These are phyloP conservation scores for Carcina quercana DNA, from an alignment of 2,888 invertebrate species.

Conservation along the genomic window DNA sequence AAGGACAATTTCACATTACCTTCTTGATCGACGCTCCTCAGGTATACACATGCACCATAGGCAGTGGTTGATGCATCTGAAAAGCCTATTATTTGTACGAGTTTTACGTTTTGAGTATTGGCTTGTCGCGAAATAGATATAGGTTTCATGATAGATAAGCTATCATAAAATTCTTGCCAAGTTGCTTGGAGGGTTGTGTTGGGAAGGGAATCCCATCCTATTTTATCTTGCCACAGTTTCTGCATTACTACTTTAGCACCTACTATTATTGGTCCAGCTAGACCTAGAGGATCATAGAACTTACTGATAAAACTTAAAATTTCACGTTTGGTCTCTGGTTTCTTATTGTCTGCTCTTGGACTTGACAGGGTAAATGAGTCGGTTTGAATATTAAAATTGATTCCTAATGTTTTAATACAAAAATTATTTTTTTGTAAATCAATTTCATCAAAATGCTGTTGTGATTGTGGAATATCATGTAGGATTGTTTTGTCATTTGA, in stretches of 20 bases:
- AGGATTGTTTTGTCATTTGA: not conserved
- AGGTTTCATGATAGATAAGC: slow-evolving; percentile 1
- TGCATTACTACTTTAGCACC: slow-evolving; percentile 13
- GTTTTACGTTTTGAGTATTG: not conserved
- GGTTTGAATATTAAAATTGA: slow-evolving; percentile 7
- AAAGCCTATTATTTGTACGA: not conserved
- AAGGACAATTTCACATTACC: not conserved
- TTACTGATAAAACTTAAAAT: slow-evolving; percentile 12
- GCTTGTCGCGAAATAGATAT: not conserved
- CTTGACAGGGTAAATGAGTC: slow-evolving; percentile 4
- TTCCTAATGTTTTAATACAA: slow-evolving; percentile 11
- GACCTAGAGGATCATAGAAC: slow-evolving; percentile 13
- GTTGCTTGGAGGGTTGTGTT: slow-evolving; percentile 2
- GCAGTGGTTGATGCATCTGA: not conserved
- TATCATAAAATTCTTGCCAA: slow-evolving; percentile 2
- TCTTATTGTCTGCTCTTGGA: too few species aligned
- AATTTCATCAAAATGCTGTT: not conserved
- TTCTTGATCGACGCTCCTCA: not conserved
- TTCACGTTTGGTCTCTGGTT: slow-evolving; percentile 9
- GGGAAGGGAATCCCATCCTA: slow-evolving; percentile 5
- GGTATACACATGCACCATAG: not conserved
- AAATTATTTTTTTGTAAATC: slow-evolving; percentile 6
- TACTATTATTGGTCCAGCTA: slow-evolving; percentile 12
- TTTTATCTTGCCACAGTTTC: slow-evolving; percentile 7
- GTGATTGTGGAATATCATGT: not conserved